These are phyloP conservation scores for Benthosema pterotum DNA, from an alignment of 2,797 vertebrate genomes.

Conservation along the genomic window DNA sequence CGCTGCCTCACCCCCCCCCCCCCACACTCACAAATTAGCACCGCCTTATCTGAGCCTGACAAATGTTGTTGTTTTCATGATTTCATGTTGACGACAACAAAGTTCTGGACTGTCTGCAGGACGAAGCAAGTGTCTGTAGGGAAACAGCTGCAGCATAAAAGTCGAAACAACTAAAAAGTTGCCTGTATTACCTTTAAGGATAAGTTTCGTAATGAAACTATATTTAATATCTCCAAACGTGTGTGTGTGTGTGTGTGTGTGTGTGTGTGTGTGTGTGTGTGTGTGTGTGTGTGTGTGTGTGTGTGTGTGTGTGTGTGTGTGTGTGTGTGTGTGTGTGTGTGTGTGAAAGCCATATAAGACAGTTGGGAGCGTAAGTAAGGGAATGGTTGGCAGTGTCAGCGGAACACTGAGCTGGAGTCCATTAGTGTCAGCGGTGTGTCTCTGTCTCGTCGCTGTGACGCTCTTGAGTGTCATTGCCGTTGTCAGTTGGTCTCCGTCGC, in stretches of 20 bases:
- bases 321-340: constrained; percentile 11
- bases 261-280: constrained; percentile 16
- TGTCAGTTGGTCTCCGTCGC: constrained; percentile 52
- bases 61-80: no score
- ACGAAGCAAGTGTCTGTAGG: no score
- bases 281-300: constrained; percentile 17
- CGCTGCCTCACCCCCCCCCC: no score
- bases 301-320: constrained; percentile 13
- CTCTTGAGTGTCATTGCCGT: constrained; percentile 54
- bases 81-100: no score
- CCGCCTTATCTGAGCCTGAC: no score
- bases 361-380: constrained; percentile 5
- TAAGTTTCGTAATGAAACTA: no score
- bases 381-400: constrained; percentile 39
- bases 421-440: constrained; percentile 67
- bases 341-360: constrained; percentile 32
- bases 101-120: no score
- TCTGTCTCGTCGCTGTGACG: constrained; percentile 49
- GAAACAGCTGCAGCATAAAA: no score
- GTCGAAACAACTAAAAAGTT: no score
- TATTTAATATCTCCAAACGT: background rate
- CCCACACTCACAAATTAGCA: no score
- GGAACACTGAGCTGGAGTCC: constrained; percentile 54
- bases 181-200: no score
- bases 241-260: constrained; percentile 10